Evolutionary conservation across 2,888 invertebrate species (phyloP).

Genomic region (Meiosimyza platycephala): DNA sequence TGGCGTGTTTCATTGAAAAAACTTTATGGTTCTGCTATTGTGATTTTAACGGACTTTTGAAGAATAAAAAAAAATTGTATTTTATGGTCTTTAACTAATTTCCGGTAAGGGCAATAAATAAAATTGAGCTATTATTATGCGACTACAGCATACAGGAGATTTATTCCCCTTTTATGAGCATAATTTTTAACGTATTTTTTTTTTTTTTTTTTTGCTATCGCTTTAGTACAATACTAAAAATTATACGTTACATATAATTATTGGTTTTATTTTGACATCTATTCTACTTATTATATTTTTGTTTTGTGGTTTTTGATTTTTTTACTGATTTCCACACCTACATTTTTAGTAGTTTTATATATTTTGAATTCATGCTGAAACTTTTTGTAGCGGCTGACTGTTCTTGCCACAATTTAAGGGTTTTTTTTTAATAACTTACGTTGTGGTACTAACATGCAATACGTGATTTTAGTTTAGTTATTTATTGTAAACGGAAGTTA

Average conservation of each 20-base stretch:
- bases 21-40: conserved; percentile 33
- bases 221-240: neutral
- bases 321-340: conserved; percentile 27
- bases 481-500: conserved; percentile 25
- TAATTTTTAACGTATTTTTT: conserved; percentile 19
- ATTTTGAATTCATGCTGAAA: neutral
- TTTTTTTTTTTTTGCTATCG: neutral
- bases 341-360: neutral
- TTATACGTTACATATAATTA: neutral
- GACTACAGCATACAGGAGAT: neutral
- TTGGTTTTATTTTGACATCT: neutral
- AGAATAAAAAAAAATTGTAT: neutral
- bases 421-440: neutral
- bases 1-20: conserved; percentile 1
- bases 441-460: conserved; percentile 14
- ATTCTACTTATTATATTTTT: neutral
- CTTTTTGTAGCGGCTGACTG: neutral
- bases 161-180: neutral
- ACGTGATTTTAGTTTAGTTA: conserved; percentile 9
- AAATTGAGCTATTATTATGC: conserved; percentile 16
- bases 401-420: neutral
- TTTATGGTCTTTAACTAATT: conserved; percentile 27
- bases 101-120: conserved; percentile 10
- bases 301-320: conserved; percentile 11
- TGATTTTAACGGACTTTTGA: conserved; percentile 39